Evolutionary conservation across 30 jellyfish, hydroid and myxozoan species (phyloP).

Genomic region (Aurelia aurita): DNA sequence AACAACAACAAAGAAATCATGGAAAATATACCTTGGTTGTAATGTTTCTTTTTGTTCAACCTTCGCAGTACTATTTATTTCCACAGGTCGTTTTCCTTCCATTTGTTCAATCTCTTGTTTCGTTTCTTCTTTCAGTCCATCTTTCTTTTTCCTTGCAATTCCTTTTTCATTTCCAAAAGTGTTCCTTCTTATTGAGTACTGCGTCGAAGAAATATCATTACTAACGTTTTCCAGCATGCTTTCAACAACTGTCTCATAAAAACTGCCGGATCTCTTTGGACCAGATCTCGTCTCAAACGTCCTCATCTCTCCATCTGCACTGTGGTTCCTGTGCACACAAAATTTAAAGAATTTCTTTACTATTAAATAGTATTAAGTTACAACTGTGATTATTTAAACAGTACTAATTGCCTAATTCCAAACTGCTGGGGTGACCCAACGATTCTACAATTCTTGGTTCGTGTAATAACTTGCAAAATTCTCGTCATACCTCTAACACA

Average conservation of each 20-base stretch:
- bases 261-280: conserved; percentile 69
- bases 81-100: background rate
- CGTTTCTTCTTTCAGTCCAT: background rate
- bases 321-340: conserved; percentile 48
- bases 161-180: conserved; percentile 23
- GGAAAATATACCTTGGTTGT: too few relatives aligned
- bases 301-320: background rate
- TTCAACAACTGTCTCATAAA: conserved; percentile 68
- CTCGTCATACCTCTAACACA: too few relatives aligned
- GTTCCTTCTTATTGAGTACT: conserved; percentile 47
- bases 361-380: conserved; percentile 30
- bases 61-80: too few relatives aligned
- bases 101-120: background rate
- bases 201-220: conserved; percentile 64
- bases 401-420: too few relatives aligned
- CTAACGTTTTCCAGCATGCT: conserved; percentile 67
- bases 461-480: too few relatives aligned
- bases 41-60: too few relatives aligned
- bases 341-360: conserved; percentile 34
- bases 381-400: conserved; percentile 24
- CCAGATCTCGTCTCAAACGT: conserved; percentile 4
- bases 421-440: too few relatives aligned
- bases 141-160: conserved; percentile 7
- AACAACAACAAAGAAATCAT: too few relatives aligned
- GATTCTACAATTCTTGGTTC: too few relatives aligned